Percentiles rank a stretch among this genome's conserved stretches.
phyloP scores from a whole-genome alignment of 1,140 invertebrate genomes.

The Melitaea cinxia region DNA sequence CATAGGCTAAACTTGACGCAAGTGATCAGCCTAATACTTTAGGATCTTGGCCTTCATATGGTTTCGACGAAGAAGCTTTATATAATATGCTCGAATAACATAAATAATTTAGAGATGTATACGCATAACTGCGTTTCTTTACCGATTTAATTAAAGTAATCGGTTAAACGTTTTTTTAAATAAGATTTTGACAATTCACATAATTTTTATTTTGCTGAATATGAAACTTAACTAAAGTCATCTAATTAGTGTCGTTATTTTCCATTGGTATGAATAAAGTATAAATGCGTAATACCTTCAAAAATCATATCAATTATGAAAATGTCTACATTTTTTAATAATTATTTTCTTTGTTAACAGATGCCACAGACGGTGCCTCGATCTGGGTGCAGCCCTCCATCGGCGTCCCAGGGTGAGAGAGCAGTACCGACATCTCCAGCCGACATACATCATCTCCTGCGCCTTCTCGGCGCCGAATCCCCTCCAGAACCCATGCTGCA shows the following conservation, averaged over 20 bases:
- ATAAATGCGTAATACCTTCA: neutral
- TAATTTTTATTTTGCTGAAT: neutral
- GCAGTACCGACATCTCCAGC: conserved; percentile 83
- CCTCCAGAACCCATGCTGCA: conserved; percentile 81
- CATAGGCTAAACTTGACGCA: conserved; percentile 43
- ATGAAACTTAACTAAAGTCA: neutral
- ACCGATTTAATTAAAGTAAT: too few relatives aligned
- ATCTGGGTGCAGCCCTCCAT: conserved; percentile 87
- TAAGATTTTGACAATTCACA: neutral
- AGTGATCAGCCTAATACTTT: conserved; percentile 7
- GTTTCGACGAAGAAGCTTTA: neutral
- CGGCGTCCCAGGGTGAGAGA: conserved; percentile 85
- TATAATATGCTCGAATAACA: neutral
- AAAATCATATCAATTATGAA: neutral
- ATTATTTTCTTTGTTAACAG: conserved; percentile 80
- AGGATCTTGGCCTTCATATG: neutral
- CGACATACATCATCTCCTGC: conserved; percentile 81
- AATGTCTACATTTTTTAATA: conserved; percentile 2
- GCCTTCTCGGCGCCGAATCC: conserved; percentile 79
- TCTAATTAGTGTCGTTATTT: neutral
- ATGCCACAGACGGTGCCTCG: conserved; percentile 92
- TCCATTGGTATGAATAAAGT: neutral
- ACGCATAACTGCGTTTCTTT: too few relatives aligned
- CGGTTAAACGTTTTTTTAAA: neutral
- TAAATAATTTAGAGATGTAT: neutral